Evolutionary conservation across 2,888 invertebrate species (phyloP).

Genomic region (Tetanocera ferruginea): DNA sequence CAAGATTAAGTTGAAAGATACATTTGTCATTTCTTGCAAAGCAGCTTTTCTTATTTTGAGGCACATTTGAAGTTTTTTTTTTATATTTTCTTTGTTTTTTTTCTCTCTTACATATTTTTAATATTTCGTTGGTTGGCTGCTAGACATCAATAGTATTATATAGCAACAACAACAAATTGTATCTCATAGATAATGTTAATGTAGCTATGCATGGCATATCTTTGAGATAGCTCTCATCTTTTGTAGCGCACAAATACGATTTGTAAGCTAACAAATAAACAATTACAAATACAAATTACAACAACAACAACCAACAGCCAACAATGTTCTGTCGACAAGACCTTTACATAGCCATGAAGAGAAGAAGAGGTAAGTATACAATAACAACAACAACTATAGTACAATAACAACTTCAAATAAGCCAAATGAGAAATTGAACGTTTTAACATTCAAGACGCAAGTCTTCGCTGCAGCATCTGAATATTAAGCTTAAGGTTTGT

Average conservation of each 20-base stretch:
- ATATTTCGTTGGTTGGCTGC: background rate
- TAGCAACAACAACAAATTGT: background rate
- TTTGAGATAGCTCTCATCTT: background rate
- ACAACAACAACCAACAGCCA: constrained; percentile 9
- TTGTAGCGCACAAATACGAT: background rate
- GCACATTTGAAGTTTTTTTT: too few relatives aligned
- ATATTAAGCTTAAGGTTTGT: background rate
- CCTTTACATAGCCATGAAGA: background rate
- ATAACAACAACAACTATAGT: background rate
- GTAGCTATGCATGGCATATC: background rate
- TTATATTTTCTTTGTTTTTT: background rate
- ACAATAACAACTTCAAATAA: constrained; percentile 3
- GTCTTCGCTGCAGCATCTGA: background rate
- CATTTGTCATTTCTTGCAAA: constrained; percentile 42
- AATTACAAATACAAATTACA: constrained; percentile 20
- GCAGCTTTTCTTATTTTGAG: too few relatives aligned
- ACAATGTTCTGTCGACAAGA: background rate
- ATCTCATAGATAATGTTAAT: background rate
- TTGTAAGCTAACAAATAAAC: constrained; percentile 22
- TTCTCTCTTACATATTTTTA: background rate
- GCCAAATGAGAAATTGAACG: constrained; percentile 16
- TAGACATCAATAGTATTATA: background rate
- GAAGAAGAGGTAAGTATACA: background rate
- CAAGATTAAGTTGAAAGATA: constrained; percentile 34
- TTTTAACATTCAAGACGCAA: constrained; percentile 2